A percentile compares a stretch with the other conserved stretches of the same genome.
Evolutionary conservation across 2,797 vertebrate genomes (phyloP).

Genomic region (Diplodus puntazzo): DNA sequence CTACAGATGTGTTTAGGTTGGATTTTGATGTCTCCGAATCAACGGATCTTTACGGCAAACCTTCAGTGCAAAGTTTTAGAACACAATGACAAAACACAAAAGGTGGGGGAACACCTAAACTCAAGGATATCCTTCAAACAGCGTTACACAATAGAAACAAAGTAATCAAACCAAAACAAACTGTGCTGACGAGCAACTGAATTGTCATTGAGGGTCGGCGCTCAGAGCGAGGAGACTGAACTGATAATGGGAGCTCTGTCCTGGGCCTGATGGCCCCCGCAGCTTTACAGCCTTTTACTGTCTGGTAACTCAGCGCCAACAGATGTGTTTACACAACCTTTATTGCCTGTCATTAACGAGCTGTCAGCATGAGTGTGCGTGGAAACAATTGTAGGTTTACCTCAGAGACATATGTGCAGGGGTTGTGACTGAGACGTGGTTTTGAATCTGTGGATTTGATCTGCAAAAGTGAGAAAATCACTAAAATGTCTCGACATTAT

Average conservation of each 20-base stretch:
- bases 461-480: neutral
- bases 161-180: constrained; percentile 44
- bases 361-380: constrained; percentile 69
- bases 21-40: neutral
- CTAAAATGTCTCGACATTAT: neutral
- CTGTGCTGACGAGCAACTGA: constrained; percentile 31
- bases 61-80: constrained; percentile 18
- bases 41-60: constrained; percentile 5
- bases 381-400: constrained; percentile 66
- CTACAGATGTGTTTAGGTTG: neutral
- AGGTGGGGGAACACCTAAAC: neutral
- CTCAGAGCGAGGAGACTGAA: constrained; percentile 27
- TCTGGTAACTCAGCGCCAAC: constrained; percentile 77
- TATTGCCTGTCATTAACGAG: constrained; percentile 81
- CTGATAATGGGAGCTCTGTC: constrained; percentile 66
- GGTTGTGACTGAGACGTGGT: constrained; percentile 10
- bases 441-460: constrained; percentile 14
- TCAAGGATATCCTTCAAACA: constrained; percentile 28
- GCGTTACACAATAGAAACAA: constrained; percentile 29
- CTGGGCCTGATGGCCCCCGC: constrained; percentile 41
- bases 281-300: constrained; percentile 79
- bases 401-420: constrained; percentile 44
- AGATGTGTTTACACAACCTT: constrained; percentile 84
- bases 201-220: constrained; percentile 33
- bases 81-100: constrained; percentile 16